Base-by-base conservation (phyloP, 2,888 invertebrate genomes). In the Agrotis puta region DNA sequence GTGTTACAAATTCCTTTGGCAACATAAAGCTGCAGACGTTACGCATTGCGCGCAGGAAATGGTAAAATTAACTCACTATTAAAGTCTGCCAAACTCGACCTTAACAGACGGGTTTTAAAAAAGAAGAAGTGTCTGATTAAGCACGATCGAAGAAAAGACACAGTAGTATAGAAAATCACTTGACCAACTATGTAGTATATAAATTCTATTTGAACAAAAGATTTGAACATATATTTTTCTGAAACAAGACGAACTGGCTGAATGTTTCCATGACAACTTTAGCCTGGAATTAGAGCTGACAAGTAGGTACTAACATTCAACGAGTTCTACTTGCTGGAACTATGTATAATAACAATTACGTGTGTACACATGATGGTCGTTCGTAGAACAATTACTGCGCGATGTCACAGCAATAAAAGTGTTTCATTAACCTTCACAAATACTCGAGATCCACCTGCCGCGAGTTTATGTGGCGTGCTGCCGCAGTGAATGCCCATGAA, bases 391-490 rank as follows among this genome's bases (percentile, higher is more conserved):
- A 84, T 84, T 74, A 80, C 72, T 74, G 70, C 54, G 66, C 77
- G 61, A 74, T 77, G 84, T 77, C 74, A 80, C 63, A 70, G 70
- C 68, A 79, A 79, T 84, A 79, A 75, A 81, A 84, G 64, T 79
- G 73, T 81, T 85, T 81, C 76, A 85, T 81, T 79, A 81, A 69
- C 66, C 59, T 62, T 74, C 70, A 53, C 68, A 59, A 82, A 80
- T 70, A 77, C 72, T 77, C 78, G 77, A 70, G 82, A 86, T 83
- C 79, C 89, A 89, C 33, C 43, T 11, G 63, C n/a, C 69, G 62
- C 82, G 74, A 74, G 71, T 90, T 89, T 89, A 90, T 87, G 83
- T 82, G 74, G 77, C 77, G 70, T 70, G 77, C 75, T 70, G 77
- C 75, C 81, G 76, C 79, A 72, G 82, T 84, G 85, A 84, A 84